These are phyloP conservation scores for Ichneumon xanthorius DNA, from an alignment of 2,888 invertebrate species.

Conservation along the genomic window DNA sequence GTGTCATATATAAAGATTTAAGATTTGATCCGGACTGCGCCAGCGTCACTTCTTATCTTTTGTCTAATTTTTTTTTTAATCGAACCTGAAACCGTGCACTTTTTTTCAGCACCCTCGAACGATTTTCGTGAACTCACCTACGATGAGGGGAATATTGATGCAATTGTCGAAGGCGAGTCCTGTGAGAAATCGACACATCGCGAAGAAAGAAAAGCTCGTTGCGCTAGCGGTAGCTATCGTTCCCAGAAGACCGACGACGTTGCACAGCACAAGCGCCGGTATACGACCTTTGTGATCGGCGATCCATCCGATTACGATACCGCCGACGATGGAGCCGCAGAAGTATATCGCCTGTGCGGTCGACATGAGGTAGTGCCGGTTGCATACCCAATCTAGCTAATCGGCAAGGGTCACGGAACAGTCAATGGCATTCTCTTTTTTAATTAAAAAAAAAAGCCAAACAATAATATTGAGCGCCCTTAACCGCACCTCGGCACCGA, in stretches of 20 bases:
- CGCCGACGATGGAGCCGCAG: slow-evolving; percentile 86
- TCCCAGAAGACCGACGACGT: slow-evolving; percentile 83
- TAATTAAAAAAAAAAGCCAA: slow-evolving; percentile 9
- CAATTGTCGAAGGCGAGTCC: slow-evolving; percentile 86
- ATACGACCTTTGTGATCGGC: slow-evolving; percentile 86
- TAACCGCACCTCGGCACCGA: slow-evolving; percentile 86
- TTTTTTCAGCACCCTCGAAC: background rate
- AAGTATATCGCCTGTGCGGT: slow-evolving; percentile 86
- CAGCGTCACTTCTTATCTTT: no score
- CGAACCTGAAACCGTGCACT: background rate
- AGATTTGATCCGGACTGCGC: no score
- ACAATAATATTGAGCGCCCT: slow-evolving; percentile 9
- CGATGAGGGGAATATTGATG: slow-evolving; percentile 86
- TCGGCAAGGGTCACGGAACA: slow-evolving; percentile 71
- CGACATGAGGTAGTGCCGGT: slow-evolving; percentile 85
- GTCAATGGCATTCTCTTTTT: slow-evolving; percentile 65
- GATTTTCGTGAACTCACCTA: slow-evolving; percentile 81
- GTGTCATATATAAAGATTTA: background rate
- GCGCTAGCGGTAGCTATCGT: slow-evolving; percentile 85
- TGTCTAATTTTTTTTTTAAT: background rate
- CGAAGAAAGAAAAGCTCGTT: slow-evolving; percentile 85
- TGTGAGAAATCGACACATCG: slow-evolving; percentile 85
- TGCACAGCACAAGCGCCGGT: slow-evolving; percentile 85
- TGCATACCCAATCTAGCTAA: slow-evolving; percentile 87
- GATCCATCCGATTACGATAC: slow-evolving; percentile 86